Base-by-base conservation (phyloP, 2,888 invertebrate species). In the Platycheirus albimanus region DNA sequence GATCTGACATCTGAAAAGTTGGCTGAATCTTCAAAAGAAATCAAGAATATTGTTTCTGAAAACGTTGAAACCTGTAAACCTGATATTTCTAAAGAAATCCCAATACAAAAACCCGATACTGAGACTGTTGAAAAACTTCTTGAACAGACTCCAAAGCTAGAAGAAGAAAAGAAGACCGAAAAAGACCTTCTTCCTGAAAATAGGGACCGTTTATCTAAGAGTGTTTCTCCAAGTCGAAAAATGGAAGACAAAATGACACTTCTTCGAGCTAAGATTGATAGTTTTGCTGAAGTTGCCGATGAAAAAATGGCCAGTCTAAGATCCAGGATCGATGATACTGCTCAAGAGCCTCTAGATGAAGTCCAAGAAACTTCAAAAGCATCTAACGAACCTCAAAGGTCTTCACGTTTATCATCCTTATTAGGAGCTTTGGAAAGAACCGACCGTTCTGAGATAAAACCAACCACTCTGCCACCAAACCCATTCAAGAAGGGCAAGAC, bases 221-320 rank as follows among this genome's bases (percentile, higher is more conserved):
- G 77, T 20, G 49, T 72, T 2, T 83, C 83, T 1, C 78, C 83
- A 13, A 54, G 64, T 19, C 64, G 69, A 0, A 47, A 63, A 8
- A 13, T 78, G 30, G 83, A 83, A 8, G 52, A 69, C 11, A 72
- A 67, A 15, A 30, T 83, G 45, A 24, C 49, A 1, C 56, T 74
- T 1, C 67, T 83, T 5, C 72, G 33, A 3, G 83, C 83, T n/a
- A 83, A 83, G 45, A 83, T 83, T 10, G 78, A 83, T 2, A 83
- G 64, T 24, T 83, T 83, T 36, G 83, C 83, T 28, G 83, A 83
- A 43, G 64, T 83, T 17, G 83, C 83, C 0, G 83, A 83, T 47
- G 72, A 77, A 20, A 83, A 78, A 33, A 33, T 83, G 3, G 77
- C 83, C 0, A 83, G 54, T 8, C 49, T 83, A 13, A 67, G 78